Base-by-base conservation (phyloP, 2,113 vertebrate genomes). In the Rhizomys pruinosus region DNA sequence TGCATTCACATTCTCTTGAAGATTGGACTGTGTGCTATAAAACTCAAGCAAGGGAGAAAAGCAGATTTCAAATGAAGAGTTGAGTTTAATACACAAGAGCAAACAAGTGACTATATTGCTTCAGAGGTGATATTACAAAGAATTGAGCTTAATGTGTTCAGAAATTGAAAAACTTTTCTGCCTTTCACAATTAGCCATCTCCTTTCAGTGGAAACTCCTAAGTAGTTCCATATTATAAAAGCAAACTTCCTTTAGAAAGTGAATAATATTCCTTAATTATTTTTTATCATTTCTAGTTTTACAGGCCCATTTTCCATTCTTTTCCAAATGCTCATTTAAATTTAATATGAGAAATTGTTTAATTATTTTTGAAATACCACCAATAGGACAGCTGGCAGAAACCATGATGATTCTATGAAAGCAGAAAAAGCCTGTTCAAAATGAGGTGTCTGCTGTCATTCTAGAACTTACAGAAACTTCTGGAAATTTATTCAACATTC, bases 11-110 rank as follows among this genome's bases (percentile, higher is more conserved):
- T 84, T 91, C 86, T 92, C 57, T 91, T 79, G 2, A 72, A 97
- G 74, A 84, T 44, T 84, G 37, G 47, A 73, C 61, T 7, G 17
- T 80, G 63, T 59, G 47, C 76, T 72, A 80, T 84, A 88, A 94
- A 95, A 89, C 76, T 81, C 79, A 96, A 95, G 82, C 39, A 66
- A n/a, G n/a, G n/a, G 47, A 93, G 57, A 94, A 91, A 94, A 96
- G 32, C 39, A 95, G 42, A 90, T 57, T 47, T 61, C 81, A 91
- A 94, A 91, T 90, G 63, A 90, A 95, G 68, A 81, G 15, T 17
- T 91, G 91, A 84, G 91, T 84, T 82, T 89, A 96, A 79, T 57
- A 84, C 61, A 87, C 9, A 69, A 82, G 47, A 92, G 13, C 34
- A 88, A 87, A 92, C 34, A 89, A 82, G 69, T 68, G 57, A 81